Evolutionary conservation across 2,888 invertebrate species (phyloP), one percentile per base, ranked within the genome.

Genomic region (Drosophila fulvimacula): DNA sequence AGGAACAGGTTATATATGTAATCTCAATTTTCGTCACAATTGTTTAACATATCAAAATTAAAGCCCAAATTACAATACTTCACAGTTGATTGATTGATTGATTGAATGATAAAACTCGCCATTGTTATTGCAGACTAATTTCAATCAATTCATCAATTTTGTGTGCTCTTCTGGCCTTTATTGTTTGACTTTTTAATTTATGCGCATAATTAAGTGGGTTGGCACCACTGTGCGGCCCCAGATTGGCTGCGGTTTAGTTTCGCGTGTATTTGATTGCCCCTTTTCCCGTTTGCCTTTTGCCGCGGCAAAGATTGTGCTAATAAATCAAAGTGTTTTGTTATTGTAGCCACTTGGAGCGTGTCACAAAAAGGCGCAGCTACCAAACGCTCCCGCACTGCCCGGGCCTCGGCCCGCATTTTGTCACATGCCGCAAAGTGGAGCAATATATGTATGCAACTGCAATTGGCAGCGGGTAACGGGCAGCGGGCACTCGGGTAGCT

Each of bases 311-410:
- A 79, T 73, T 77, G 73, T 58, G 69, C 77, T 71, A 74, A 79
- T 79, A 79, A 80, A 79, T 79, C 80, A 79, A 76, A 80, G 63
- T 80, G 79, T 80, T 74, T 69, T 69, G 74, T 80, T 79, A 77
- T 77, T 80, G 71, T 77, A 60, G 73, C 70, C 65, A 69, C 72
- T 73, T 66, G 56, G 46, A 58, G 63, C 48, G 65, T 61, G 73
- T 55, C 48, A 46, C 60, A 73, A 62, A 62, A 56, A 52, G 64
- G 42, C 30, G 48, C 42, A 61, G 34, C 27, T 21, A 21, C 49
- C 34, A 17, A 24, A 30, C 30, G 27, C 42, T n/a, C 21, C 21
- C 11, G 13, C 36, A 4, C 44, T 7, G 51, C 51, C 51, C 34
- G 10, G 24, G n/a, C 9, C 32, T 32, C 17, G 36, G 19, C 21